Evolutionary conservation across 2,113 vertebrate species (phyloP).

Genomic region (Clarias macrocephalus): DNA sequence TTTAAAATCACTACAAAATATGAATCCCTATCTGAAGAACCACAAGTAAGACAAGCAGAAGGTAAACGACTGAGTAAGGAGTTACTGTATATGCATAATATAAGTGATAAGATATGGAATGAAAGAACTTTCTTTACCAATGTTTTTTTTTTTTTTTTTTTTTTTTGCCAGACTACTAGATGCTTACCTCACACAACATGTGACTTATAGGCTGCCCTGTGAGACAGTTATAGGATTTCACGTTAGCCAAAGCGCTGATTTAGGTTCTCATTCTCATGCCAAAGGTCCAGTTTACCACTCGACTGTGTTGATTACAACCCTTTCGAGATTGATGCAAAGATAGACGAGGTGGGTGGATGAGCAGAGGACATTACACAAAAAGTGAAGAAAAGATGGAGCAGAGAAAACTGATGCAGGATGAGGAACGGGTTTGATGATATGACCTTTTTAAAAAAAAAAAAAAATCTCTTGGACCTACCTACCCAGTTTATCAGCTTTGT

Average conservation of each 20-base stretch:
- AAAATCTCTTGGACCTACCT: conserved; percentile 19
- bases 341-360: conserved; percentile 44
- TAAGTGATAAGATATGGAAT: background rate
- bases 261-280: conserved; percentile 49
- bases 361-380: background rate
- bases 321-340: conserved; percentile 52
- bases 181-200: background rate
- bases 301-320: conserved; percentile 48
- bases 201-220: background rate
- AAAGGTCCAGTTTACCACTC: conserved; percentile 44
- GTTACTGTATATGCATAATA: background rate
- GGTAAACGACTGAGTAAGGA: background rate
- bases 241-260: conserved; percentile 35
- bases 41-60: background rate
- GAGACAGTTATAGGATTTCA: conserved; percentile 29
- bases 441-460: conserved; percentile 39
- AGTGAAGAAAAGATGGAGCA: background rate
- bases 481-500: too few relatives aligned
- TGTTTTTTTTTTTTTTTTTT: too few relatives aligned
- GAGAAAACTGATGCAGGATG: conserved; percentile 20
- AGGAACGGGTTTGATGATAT: conserved; percentile 23
- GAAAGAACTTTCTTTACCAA: background rate
- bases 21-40: background rate
- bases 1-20: background rate
- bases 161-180: background rate